Evolutionary conservation across 2,888 invertebrate species (phyloP), one percentile per base, ranked within the genome.

Genomic region (Hirtodrosophila histrioides): DNA sequence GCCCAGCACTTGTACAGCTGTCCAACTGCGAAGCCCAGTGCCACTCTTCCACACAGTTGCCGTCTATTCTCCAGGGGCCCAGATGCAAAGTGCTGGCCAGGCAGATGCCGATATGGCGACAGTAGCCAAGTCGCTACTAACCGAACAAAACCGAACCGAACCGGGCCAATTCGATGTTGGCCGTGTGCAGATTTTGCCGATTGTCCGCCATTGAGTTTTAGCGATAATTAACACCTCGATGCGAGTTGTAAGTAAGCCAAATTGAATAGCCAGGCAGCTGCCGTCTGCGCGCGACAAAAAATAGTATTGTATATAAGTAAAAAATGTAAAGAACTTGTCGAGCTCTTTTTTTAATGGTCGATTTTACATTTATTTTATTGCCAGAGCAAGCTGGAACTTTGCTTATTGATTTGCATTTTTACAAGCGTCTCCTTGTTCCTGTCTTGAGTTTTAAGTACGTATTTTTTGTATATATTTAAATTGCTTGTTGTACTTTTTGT

Each of bases 161-260:
- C 48, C 53, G 43, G 53, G 57, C 75, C 79, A 75, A 75, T 75
- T 75, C 70, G 57, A 48, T 72, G 78, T 58, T 72, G 72, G 64
- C 71, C 65, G 71, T 79, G 53, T 51, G 67, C 82, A 87, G 88
- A 87, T 88, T 78, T 88, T 54, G 58, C 78, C 78, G 88, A 84
- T 83, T 83, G 86, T 54, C 70, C 75, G 80, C 80, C 87, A 79
- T 82, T 87, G 87, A 88, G 71, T 86, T 77, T 83, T 79, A 79
- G 85, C 87, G 87, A 88, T 88, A 86, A 86, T 86, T 86, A 86
- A 86, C 86, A 86, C 86, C 86, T 88, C 78, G 78, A 68, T 55
- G 40, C 51, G 75, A 56, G 69, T 29, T 39, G 48, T 31, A 66
- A 76, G 73, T 82, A 69, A 87, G 64, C 82, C 88, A 87, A 82